These are phyloP conservation scores for Lanius ludovicianus DNA, from an alignment of 2,113 vertebrate genomes.

Conservation along the genomic window DNA sequence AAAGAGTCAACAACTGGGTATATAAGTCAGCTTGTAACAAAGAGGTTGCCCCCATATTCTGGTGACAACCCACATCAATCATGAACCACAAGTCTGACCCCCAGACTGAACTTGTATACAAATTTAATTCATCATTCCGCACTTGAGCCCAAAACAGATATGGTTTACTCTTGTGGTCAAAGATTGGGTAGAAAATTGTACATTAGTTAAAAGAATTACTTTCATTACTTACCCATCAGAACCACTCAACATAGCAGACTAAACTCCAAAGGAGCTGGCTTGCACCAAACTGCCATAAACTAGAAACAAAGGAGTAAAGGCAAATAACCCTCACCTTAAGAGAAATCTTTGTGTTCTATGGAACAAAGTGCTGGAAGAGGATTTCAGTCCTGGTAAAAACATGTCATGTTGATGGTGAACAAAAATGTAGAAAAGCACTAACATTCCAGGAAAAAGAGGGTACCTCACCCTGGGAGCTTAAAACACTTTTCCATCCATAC, in stretches of 20 bases:
- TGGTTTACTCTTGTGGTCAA: neutral
- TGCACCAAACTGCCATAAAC: neutral
- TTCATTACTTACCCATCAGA: neutral
- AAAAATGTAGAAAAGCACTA: neutral
- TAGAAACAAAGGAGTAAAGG: neutral
- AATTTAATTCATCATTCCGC: neutral
- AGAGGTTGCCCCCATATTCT: neutral
- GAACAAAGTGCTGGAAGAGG: neutral
- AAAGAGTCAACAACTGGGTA: neutral
- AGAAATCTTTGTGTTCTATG: neutral
- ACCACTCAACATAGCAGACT: neutral
- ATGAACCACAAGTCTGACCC: neutral
- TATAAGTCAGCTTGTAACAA: neutral
- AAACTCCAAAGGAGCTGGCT: neutral
- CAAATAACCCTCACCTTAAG: neutral
- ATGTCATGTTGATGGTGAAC: neutral
- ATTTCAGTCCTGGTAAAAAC: neutral
- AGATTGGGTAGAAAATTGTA: accelerated
- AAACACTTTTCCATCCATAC: neutral
- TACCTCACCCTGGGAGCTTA: neutral
- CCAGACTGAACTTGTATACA: neutral
- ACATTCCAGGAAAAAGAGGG: neutral
- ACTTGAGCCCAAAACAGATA: neutral
- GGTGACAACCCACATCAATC: neutral
- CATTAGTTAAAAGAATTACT: neutral